Conservation (phyloP, 2,797 vertebrate species). For the Poecilia picta region DNA sequence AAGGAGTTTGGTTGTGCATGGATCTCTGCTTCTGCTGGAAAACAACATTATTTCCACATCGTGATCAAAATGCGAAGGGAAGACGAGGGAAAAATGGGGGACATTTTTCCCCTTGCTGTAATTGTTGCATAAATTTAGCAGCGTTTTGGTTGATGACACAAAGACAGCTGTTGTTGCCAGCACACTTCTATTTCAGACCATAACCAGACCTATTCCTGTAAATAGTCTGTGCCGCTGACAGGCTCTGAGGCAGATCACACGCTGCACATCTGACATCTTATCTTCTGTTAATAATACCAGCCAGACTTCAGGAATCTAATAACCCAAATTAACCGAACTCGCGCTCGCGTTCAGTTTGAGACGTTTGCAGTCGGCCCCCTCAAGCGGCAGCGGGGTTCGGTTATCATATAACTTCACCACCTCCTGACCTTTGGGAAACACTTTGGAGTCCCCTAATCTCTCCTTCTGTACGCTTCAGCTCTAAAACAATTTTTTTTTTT, state of each 20-base stretch:
- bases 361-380: conserved; percentile 31
- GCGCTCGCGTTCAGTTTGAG: conserved; percentile 22
- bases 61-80: conserved; percentile 16
- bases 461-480: conserved; percentile 44
- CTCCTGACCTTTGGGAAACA: conserved; percentile 52
- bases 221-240: conserved; percentile 65
- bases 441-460: conserved; percentile 42
- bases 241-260: conserved; percentile 48
- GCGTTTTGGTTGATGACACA: conserved; percentile 59
- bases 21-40: conserved; percentile 4
- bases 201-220: conserved; percentile 63
- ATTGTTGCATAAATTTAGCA: conserved; percentile 77
- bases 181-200: conserved; percentile 66
- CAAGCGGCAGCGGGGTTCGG: conserved; percentile 16
- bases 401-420: conserved; percentile 47
- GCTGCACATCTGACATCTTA: conserved; percentile 48
- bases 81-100: conserved; percentile 1
- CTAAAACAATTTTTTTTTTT: conserved; percentile 37
- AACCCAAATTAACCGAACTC: conserved; percentile 34
- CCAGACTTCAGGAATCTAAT: conserved; percentile 41
- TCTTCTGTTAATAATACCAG: conserved; percentile 55
- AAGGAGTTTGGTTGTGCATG: not conserved
- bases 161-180: conserved; percentile 78
- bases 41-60: not conserved
- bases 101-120: conserved; percentile 57